phyloP scores from a whole-genome alignment of 2,797 vertebrate species.

The Erpetoichthys calabaricus region DNA sequence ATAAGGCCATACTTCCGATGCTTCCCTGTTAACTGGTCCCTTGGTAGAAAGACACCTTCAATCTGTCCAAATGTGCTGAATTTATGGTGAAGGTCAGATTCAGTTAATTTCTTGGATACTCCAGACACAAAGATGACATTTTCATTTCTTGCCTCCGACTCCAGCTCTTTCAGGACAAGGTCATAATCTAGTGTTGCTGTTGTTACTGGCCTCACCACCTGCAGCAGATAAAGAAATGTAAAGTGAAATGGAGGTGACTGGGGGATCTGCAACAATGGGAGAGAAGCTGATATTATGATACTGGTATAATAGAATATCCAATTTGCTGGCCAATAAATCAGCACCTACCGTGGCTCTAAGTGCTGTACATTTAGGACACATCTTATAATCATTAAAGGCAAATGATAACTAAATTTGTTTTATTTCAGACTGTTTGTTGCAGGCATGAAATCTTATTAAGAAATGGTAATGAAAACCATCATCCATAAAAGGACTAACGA shows the following conservation, averaged over 20 bases:
- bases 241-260: background rate
- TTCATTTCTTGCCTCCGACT: slow-evolving; percentile 42
- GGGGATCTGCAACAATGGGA: slow-evolving; percentile 1
- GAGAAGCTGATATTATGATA: background rate
- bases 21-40: slow-evolving; percentile 34
- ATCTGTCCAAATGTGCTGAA: slow-evolving; percentile 45
- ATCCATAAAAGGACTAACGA: too few species aligned
- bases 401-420: too few species aligned
- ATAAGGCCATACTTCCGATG: slow-evolving; percentile 46
- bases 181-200: slow-evolving; percentile 55
- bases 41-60: slow-evolving; percentile 40
- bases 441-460: too few species aligned
- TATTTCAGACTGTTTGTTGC: too few species aligned
- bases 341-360: background rate
- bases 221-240: slow-evolving; percentile 6
- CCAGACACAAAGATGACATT: slow-evolving; percentile 45
- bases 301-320: slow-evolving; percentile 3
- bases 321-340: background rate
- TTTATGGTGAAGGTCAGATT: slow-evolving; percentile 38
- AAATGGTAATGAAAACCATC: too few species aligned
- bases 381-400: too few species aligned
- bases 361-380: too few species aligned
- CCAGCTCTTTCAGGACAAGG: slow-evolving; percentile 43
- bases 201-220: slow-evolving; percentile 65
- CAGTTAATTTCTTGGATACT: slow-evolving; percentile 32